Percentiles rank a stretch among this genome's conserved stretches.
phyloP scores from a whole-genome alignment of 2,888 invertebrate species.

The Epistrophella euchroma region DNA sequence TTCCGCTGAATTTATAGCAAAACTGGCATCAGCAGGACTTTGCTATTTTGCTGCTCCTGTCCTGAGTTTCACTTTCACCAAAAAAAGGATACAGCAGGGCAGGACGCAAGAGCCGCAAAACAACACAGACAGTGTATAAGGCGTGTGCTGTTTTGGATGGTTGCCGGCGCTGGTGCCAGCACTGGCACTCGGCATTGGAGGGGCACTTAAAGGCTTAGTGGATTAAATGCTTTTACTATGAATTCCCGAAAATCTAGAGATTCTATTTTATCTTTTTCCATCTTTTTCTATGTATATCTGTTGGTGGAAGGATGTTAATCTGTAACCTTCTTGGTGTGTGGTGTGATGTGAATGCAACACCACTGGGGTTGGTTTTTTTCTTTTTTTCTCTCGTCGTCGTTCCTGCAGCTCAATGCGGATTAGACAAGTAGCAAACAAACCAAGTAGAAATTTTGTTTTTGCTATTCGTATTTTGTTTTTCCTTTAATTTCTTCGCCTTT shows the following conservation, averaged over 20 bases:
- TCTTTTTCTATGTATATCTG: constrained; percentile 24
- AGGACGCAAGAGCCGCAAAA: constrained; percentile 28
- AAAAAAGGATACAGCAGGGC: constrained; percentile 29
- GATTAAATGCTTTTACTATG: constrained; percentile 75
- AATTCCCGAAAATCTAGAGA: constrained; percentile 70
- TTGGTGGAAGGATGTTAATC: constrained; percentile 5
- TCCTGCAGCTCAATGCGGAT: constrained; percentile 71
- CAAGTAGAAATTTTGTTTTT: constrained; percentile 69
- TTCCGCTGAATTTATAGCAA: constrained; percentile 34
- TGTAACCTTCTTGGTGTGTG: constrained; percentile 20
- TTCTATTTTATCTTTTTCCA: constrained; percentile 38
- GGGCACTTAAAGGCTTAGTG: constrained; percentile 75
- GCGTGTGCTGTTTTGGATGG: constrained; percentile 44
- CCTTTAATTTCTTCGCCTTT: constrained; percentile 35
- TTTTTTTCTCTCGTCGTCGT: background rate
- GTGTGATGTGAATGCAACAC: constrained; percentile 30
- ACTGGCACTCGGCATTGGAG: constrained; percentile 60
- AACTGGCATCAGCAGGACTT: constrained; percentile 39
- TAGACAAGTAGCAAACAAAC: constrained; percentile 74
- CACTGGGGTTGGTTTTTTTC: constrained; percentile 47
- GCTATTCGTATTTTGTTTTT: constrained; percentile 22
- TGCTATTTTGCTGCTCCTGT: constrained; percentile 42
- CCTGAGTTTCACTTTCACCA: constrained; percentile 72
- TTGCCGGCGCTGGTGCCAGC: constrained; percentile 22
- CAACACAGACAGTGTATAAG: constrained; percentile 60